phyloP scores from a whole-genome alignment of 2,797 vertebrate species.

The Holocentrus rufus region DNA sequence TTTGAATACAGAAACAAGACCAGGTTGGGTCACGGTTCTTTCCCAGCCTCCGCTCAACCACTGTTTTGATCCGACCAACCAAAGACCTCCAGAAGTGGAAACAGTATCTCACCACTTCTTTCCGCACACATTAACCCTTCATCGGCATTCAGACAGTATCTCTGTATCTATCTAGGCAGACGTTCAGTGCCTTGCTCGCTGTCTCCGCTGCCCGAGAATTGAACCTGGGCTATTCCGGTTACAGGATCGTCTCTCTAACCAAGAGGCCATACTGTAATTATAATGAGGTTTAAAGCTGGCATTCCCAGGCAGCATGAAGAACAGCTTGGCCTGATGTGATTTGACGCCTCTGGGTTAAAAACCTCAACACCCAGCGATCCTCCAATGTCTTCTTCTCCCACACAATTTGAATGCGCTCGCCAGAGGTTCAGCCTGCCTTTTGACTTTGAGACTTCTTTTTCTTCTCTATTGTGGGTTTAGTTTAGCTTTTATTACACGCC shows the following conservation, averaged over 20 bases:
- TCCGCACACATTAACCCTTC: slow-evolving; percentile 34
- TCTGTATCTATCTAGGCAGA: neutral
- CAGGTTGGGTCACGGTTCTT: slow-evolving; percentile 59
- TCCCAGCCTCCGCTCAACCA: slow-evolving; percentile 60
- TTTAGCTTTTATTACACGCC: slow-evolving; percentile 71
- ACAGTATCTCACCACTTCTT: slow-evolving; percentile 25
- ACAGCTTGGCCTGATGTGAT: slow-evolving; percentile 3
- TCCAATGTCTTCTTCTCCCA: slow-evolving; percentile 62
- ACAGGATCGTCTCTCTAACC: slow-evolving; percentile 21
- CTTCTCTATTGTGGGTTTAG: slow-evolving; percentile 70
- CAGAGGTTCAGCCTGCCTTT: slow-evolving; percentile 42
- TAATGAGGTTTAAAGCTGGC: slow-evolving; percentile 69
- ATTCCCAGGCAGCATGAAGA: slow-evolving; percentile 48
- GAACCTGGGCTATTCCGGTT: slow-evolving; percentile 21
- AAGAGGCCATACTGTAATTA: neutral
- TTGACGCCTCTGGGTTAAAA: slow-evolving; percentile 50
- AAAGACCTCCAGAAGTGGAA: slow-evolving; percentile 53
- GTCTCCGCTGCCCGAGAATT: slow-evolving; percentile 3
- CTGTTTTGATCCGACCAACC: slow-evolving; percentile 55
- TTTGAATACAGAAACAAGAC: slow-evolving; percentile 61
- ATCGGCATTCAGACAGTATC: neutral
- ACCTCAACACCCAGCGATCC: slow-evolving; percentile 51
- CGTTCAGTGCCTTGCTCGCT: neutral
- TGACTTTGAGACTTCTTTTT: slow-evolving; percentile 68
- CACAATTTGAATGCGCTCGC: slow-evolving; percentile 60